These are phyloP conservation scores for Athalia cordata DNA, from an alignment of 2,888 invertebrate genomes.

Conservation along the genomic window DNA sequence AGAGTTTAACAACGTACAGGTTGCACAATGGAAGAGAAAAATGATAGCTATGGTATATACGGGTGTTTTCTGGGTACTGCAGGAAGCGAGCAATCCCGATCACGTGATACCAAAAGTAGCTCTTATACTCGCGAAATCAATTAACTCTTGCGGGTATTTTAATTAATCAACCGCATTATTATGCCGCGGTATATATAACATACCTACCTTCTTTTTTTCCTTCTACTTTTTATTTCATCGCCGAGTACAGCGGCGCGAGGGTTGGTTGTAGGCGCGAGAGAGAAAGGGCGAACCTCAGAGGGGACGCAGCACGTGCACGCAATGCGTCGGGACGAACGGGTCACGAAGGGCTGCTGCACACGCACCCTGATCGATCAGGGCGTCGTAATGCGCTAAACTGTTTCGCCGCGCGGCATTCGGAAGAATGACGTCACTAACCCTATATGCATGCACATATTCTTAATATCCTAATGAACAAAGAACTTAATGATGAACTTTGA, in stretches of 20 bases:
- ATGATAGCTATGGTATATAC: slow-evolving; percentile 1
- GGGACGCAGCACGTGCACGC: slow-evolving; percentile 36
- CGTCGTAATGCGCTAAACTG: slow-evolving; percentile 47
- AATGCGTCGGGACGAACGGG: slow-evolving; percentile 40
- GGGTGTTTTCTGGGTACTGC: neutral
- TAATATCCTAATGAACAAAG: neutral
- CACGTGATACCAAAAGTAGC: neutral
- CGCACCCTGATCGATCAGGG: slow-evolving; percentile 61
- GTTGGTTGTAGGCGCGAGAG: slow-evolving; percentile 10
- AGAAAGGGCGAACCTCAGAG: slow-evolving; percentile 19
- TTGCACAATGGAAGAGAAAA: slow-evolving; percentile 10
- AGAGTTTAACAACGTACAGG: neutral
- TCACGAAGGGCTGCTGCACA: slow-evolving; percentile 58
- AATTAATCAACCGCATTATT: slow-evolving; percentile 39
- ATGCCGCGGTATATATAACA: neutral
- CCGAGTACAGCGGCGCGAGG: slow-evolving; percentile 8
- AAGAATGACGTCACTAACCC: slow-evolving; percentile 16
- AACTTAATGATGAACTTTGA: neutral
- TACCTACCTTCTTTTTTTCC: neutral
- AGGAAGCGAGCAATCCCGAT: neutral
- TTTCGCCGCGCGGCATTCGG: slow-evolving; percentile 3
- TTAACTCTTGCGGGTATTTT: slow-evolving; percentile 24
- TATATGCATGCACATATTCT: neutral
- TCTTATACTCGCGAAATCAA: slow-evolving; percentile 17
- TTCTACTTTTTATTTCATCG: neutral